Base-by-base conservation (phyloP, 2,888 invertebrate genomes). In the Hyposoter dolosus region DNA sequence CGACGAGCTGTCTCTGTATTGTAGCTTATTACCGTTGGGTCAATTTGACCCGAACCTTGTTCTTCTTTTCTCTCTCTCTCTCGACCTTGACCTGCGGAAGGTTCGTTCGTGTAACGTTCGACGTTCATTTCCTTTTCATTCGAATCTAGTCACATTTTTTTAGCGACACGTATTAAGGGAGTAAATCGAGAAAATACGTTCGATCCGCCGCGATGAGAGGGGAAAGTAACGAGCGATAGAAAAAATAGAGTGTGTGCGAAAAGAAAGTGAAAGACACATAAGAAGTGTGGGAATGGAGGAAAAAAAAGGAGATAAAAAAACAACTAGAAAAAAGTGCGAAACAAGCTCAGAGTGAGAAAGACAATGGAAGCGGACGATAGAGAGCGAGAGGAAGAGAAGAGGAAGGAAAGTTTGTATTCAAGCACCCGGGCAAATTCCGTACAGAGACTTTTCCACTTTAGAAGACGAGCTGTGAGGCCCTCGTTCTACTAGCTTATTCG, bases 361-460 rank as follows among this genome's bases (percentile, higher is more conserved):
- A 80, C 74, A 80, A 60, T 76, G 65, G 47, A 47, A 63, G 63
- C 76, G 50, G 78, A 56, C 75, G 74, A 85, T 60, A 53, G 60
- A 45, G 40, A 50, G 53, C 53, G 56, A 68, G 56, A 80, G 17
- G 79, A 23, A 79, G 17, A 71, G 32, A 69, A 50, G 71, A 53
- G 72, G 77, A 84, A 78, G 83, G 53, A 77, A 80, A 83, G 79
- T 83, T 83, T 71, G 80, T 83, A 85, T 87, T 84, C 60, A 65
- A 87, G 77, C 85, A 87, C 75, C 85, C 83, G 87, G 80, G 89
- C 90, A 90, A 91, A 90, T 89, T 87, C 89, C 89, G 88, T 89
- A 89, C 89, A 89, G 91, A 91, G 91, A 91, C 90, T 90, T 90
- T 90, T 90, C 90, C 90, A 88, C 91, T 90, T 66, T 88, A 77